phyloP scores from a whole-genome alignment of 2,113 vertebrate genomes.

The Sylvia atricapilla region DNA sequence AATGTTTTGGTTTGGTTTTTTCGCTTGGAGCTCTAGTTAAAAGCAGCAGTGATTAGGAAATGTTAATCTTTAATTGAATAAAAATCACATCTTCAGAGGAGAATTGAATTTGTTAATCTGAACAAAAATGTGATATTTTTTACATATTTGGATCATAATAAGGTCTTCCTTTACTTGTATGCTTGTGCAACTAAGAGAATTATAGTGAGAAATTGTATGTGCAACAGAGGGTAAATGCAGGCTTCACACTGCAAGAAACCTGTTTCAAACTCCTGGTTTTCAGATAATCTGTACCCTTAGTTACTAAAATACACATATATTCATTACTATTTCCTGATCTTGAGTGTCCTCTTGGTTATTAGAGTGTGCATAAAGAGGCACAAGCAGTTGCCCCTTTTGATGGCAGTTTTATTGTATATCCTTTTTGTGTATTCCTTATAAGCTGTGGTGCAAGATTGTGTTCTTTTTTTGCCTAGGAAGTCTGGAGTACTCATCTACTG shows the following conservation, averaged over 20 bases:
- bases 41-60: background rate
- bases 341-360: background rate
- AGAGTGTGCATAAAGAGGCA: background rate
- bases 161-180: background rate
- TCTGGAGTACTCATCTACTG: background rate
- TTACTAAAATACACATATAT: background rate
- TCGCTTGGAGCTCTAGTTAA: background rate
- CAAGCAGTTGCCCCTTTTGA: background rate
- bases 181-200: background rate
- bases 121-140: background rate
- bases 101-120: background rate
- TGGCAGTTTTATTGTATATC: background rate
- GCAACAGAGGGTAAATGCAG: background rate
- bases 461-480: background rate
- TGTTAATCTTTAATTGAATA: background rate
- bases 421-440: background rate
- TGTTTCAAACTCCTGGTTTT: background rate
- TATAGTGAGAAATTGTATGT: background rate
- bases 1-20: background rate
- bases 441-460: background rate
- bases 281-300: background rate
- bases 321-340: background rate
- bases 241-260: accelerated
- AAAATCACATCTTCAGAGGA: background rate
- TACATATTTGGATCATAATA: background rate